Evolutionary conservation across 1,140 invertebrate species (phyloP).

Genomic region (Dendroctonus ponderosae): DNA sequence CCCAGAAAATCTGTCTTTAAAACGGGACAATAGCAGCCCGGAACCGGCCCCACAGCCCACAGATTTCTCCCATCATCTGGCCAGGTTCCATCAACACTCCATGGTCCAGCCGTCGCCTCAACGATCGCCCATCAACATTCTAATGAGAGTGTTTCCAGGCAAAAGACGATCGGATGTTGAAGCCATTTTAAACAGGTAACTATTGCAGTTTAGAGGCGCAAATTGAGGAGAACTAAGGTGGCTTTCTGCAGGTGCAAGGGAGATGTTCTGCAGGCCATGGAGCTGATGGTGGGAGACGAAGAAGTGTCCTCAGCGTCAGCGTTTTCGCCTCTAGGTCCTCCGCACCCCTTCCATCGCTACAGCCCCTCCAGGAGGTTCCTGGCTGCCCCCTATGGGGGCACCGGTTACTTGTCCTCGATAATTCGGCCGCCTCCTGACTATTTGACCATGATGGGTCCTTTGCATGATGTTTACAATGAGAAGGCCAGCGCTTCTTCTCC

Average conservation of each 20-base stretch:
- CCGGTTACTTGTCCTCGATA: slow-evolving; percentile 75
- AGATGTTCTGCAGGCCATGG: slow-evolving; percentile 87
- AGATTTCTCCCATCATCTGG: slow-evolving; percentile 52
- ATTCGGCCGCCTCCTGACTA: slow-evolving; percentile 61
- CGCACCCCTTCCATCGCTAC: slow-evolving; percentile 58
- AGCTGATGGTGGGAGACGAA: slow-evolving; percentile 71
- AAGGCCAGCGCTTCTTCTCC: slow-evolving; percentile 53
- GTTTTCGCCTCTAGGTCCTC: slow-evolving; percentile 69
- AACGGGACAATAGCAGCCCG: slow-evolving; percentile 50
- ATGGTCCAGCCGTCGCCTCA: slow-evolving; percentile 53
- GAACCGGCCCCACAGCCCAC: slow-evolving; percentile 44
- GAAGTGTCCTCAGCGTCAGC: slow-evolving; percentile 59
- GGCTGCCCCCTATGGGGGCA: slow-evolving; percentile 75
- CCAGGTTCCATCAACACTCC: slow-evolving; percentile 51
- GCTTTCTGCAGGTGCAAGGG: slow-evolving; percentile 58
- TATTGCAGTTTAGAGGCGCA: background rate
- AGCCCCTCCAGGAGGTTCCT: slow-evolving; percentile 67
- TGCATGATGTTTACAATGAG: slow-evolving; percentile 51
- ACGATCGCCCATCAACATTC: slow-evolving; percentile 70
- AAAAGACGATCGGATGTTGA: slow-evolving; percentile 81
- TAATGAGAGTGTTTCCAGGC: slow-evolving; percentile 80
- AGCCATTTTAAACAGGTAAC: slow-evolving; percentile 69
- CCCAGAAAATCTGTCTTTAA: slow-evolving; percentile 63
- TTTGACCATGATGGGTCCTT: slow-evolving; percentile 41
- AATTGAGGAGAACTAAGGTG: background rate